phyloP scores from a whole-genome alignment of 1,140 invertebrate genomes.

The Caenorhabditis remanei region DNA sequence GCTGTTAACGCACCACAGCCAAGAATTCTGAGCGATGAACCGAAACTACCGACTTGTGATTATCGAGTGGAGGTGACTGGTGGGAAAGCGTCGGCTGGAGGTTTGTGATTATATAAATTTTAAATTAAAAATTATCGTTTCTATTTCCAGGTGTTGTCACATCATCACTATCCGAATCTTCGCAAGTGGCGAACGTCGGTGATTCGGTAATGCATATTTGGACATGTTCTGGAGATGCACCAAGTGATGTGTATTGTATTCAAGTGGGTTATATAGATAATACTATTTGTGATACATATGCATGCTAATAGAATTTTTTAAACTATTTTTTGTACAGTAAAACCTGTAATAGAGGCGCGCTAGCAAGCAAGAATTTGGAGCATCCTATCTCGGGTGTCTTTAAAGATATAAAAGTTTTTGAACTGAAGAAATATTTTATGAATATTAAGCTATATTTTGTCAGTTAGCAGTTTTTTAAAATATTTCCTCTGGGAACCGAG shows the following conservation, averaged over 20 bases:
- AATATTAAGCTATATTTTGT: no score
- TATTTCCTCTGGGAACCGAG: no score
- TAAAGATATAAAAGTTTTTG: no score
- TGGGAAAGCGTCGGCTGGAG: conserved; percentile 26
- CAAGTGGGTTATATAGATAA: background rate
- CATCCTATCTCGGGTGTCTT: no score
- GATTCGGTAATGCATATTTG: conserved; percentile 41
- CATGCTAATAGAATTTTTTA: no score
- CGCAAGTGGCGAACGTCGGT: conserved; percentile 25
- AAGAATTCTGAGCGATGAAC: background rate
- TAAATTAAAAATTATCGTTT: background rate
- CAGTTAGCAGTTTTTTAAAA: no score
- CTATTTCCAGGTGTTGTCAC: conserved; percentile 7
- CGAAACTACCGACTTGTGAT: conserved; percentile 35
- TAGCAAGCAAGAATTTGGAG: no score
- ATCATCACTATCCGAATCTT: conserved; percentile 21
- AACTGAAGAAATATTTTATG: no score
- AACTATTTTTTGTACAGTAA: no score
- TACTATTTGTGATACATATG: background rate
- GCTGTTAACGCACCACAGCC: conserved; percentile 21
- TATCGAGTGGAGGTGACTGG: conserved; percentile 36
- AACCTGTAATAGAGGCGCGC: no score
- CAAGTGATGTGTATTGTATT: conserved; percentile 42
- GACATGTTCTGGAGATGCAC: conserved; percentile 41
- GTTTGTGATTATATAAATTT: background rate